These are phyloP conservation scores for Scarus forsteni DNA, from an alignment of 2,797 vertebrate genomes.

Conservation along the genomic window DNA sequence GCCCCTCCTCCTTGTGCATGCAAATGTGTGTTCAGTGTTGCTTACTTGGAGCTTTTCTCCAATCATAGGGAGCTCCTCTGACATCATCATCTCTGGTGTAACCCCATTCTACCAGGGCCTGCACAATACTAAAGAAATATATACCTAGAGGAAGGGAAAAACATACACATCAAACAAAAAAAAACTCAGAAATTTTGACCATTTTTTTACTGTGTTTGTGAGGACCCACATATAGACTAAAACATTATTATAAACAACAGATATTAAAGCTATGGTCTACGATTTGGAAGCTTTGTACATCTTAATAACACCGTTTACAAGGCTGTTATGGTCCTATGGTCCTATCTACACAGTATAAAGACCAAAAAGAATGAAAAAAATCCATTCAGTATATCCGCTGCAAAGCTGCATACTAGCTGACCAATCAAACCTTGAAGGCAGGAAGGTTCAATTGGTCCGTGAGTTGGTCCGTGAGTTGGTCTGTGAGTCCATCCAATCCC, in stretches of 20 bases:
- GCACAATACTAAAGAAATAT: slow-evolving; percentile 95
- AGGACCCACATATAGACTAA: not conserved
- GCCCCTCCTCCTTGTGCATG: not conserved
- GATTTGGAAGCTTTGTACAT: too few species aligned
- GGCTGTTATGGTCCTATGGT: too few species aligned
- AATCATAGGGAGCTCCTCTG: slow-evolving; percentile 96
- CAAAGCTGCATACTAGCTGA: too few species aligned
- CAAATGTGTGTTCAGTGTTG: slow-evolving; percentile 2
- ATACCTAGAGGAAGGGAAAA: slow-evolving; percentile 85
- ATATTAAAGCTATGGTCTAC: too few species aligned
- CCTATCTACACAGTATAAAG: too few species aligned
- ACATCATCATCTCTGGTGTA: slow-evolving; percentile 92
- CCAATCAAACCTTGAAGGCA: too few species aligned
- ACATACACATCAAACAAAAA: not conserved
- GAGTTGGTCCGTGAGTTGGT: too few species aligned
- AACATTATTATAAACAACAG: not conserved
- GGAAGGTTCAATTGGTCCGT: too few species aligned
- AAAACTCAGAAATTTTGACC: not conserved
- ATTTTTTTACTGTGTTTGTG: not conserved
- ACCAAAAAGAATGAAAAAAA: too few species aligned
- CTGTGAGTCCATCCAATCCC: too few species aligned
- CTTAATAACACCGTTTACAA: too few species aligned
- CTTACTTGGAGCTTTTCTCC: slow-evolving; percentile 98
- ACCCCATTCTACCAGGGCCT: slow-evolving; percentile 91
- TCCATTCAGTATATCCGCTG: too few species aligned